Base-by-base conservation (phyloP, 37 sponge, comb jelly and placozoan species). In the Lycopodina hypogea region DNA sequence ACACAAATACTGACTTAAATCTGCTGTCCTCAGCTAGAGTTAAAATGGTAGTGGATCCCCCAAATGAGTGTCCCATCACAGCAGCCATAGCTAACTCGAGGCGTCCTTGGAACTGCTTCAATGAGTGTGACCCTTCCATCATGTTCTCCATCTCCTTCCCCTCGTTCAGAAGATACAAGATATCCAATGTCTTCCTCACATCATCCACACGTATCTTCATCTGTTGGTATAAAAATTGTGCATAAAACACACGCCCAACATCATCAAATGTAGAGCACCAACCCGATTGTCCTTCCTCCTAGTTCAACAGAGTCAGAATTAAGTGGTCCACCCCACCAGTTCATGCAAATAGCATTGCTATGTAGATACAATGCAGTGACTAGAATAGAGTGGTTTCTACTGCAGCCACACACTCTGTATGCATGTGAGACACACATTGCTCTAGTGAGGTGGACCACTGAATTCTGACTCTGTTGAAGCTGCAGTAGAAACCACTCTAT, bases 41-140 rank as follows among this genome's bases (percentile, higher is more conserved):
- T 71, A 75, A 80, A 17, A 92, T 53, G 15, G 84, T 78, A 35
- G 93, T 84, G 0, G 79, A 81, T 0, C 79, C 89, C 52, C 93
- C 93, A 76, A 84, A 92, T 29, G 93, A 92, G 52, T 92, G 93
- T 0, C 93, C 93, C 75, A 87, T 88, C 18, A 87, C 67, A 34
- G 71, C 88, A 52, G 75, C 79, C 29, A 32, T 75, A 21, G 59
- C 69, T 23, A 92, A 2, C 40, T 92, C 79, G 50, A 87, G 45
- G 18, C 89, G 63, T 22, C 78, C 82, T 83, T 87, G 22, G 68
- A 90, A 85, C 75, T 86, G 87, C 32, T 36, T 68, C 45, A 82
- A 90, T 45, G 83, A 76, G 53, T 78, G 79, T 22, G 37, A 35
- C 9, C 71, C 77, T 18, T 57, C 76, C 75, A 84, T 33, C 73